Conservation (phyloP, 2,113 vertebrate species). For the Ovis aries region DNA sequence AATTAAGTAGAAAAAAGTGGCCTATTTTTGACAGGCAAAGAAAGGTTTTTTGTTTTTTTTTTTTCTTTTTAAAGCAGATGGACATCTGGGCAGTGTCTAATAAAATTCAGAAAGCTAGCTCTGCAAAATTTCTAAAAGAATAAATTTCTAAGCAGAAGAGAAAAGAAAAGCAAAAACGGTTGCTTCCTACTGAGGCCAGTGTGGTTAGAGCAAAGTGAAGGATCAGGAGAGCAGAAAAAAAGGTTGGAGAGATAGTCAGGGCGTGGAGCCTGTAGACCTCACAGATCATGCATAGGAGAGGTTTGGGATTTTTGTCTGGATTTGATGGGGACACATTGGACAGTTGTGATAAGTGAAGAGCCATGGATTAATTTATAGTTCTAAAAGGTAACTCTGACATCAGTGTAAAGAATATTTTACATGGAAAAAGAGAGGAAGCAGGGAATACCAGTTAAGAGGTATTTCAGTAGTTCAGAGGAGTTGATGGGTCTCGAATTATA, state of each 20-base stretch:
- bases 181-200: neutral
- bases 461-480: neutral
- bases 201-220: neutral
- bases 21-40: neutral
- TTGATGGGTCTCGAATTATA: neutral
- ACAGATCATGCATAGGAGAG: fast-evolving
- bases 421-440: neutral
- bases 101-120: neutral
- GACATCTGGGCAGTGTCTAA: neutral
- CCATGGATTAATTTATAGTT: neutral
- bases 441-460: neutral
- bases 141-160: neutral
- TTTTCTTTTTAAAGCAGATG: neutral
- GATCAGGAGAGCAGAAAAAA: neutral
- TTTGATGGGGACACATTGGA: neutral
- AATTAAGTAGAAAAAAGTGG: neutral
- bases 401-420: neutral
- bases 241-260: neutral
- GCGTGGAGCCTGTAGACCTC: fast-evolving
- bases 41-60: fast-evolving
- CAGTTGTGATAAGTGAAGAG: neutral
- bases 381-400: neutral
- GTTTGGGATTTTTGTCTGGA: neutral
- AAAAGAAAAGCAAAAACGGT: neutral
- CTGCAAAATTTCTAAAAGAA: neutral